Evolutionary conservation across 2,797 vertebrate genomes (phyloP), one percentile per base, ranked within the genome.

Genomic region (Bryconaethiops microstoma): DNA sequence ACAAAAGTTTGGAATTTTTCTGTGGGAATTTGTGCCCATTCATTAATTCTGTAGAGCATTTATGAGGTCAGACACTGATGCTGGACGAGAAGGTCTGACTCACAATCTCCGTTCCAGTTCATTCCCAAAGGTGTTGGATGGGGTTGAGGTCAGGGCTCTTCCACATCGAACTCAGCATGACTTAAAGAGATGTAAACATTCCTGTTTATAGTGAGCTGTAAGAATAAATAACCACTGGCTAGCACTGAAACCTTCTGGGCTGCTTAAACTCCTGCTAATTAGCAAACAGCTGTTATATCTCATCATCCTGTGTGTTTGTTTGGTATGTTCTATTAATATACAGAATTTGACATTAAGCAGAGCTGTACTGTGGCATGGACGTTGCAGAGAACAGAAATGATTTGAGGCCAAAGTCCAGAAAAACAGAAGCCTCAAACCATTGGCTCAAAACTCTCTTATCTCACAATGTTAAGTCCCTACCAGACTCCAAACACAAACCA

Each of bases 351-450:
- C 40, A 48, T 39, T 71, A 29, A 17, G 21, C 54, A 55, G 55
- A 69, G 42, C 21, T 52, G 48, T 55, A 62, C 54, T 19, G 57
- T 59, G 19, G 29, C 25, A 76, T 14, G 2, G 57, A 39, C 67
- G 68, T 74, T 63, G 70, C 13, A 52, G 40, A n/a, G 14, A 68
- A 63, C 6, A 67, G 39, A 8, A 64, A 54, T 42, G 21, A 48
- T 73, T 65, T 81, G 59, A 76, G 71, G 48, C 42, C 77, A 59
- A 83, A 81, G 82, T 76, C 68, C 69, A 83, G 48, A 76, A 74
- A 79, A 83, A 86, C 79, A 79, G 63, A 54, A 54, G 48, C 8
- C 17, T 73, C 63, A 42, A 35, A 23, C 54, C 67, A 67, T 52
- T 74, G 77, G 73, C 68, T 74, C 64, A 72, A 63, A 42, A 17